phyloP scores from a whole-genome alignment of 2,888 invertebrate species.

The Nineta flava region DNA sequence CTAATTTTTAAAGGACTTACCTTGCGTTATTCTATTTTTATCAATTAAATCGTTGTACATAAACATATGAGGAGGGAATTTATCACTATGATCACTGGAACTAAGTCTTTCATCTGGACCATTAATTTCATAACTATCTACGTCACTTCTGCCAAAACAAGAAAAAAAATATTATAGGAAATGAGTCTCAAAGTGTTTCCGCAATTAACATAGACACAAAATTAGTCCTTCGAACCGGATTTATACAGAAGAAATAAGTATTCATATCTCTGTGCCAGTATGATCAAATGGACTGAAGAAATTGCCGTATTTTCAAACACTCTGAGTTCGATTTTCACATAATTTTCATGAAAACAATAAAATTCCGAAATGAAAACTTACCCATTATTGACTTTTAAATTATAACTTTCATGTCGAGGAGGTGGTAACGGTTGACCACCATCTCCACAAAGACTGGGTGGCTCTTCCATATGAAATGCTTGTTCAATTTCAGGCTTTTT shows the following conservation, averaged over 20 bases:
- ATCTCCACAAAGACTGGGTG: constrained; percentile 45
- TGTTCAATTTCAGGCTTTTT: constrained; percentile 90
- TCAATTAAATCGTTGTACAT: constrained; percentile 38
- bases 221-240: no score
- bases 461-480: constrained; percentile 76
- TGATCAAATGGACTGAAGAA: no score
- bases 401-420: constrained; percentile 63
- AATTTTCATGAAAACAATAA: background rate
- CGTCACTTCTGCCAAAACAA: constrained; percentile 32
- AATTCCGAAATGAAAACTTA: constrained; percentile 18
- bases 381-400: constrained; percentile 45
- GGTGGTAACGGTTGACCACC: constrained; percentile 46
- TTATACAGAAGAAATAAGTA: no score
- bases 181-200: no score
- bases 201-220: no score
- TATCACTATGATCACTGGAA: constrained; percentile 53
- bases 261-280: no score
- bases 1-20: constrained; percentile 20
- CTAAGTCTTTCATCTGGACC: constrained; percentile 38
- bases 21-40: constrained; percentile 32
- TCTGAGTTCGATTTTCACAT: no score
- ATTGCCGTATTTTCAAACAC: no score
- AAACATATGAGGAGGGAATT: constrained; percentile 41
- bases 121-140: constrained; percentile 48
- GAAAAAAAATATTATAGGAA: no score